These are phyloP conservation scores for Strix aluco DNA, from an alignment of 2,113 vertebrate genomes.

Conservation along the genomic window DNA sequence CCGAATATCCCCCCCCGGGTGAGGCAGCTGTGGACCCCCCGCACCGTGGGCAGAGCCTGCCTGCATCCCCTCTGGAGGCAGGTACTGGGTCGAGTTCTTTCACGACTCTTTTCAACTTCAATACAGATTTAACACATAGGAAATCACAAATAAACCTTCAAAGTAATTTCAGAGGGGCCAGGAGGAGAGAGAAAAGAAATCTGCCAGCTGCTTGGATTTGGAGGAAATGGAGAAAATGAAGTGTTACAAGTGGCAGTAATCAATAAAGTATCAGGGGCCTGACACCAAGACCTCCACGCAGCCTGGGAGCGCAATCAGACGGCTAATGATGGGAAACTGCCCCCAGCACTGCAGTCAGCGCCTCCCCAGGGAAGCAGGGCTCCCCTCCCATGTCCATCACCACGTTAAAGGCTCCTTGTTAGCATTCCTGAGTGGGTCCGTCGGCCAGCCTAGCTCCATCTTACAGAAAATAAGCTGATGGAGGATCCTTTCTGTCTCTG, in stretches of 20 bases:
- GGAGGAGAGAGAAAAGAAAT: not conserved
- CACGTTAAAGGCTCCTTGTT: not conserved
- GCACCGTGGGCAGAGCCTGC: not conserved
- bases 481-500: not conserved
- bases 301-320: slow-evolving; percentile 33
- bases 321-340: not conserved
- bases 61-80: not conserved
- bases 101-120: not conserved
- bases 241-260: slow-evolving; percentile 21
- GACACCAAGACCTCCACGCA: not conserved
- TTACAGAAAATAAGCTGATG: not conserved
- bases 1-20: fast-evolving
- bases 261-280: slow-evolving; percentile 61
- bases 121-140: not conserved
- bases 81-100: not conserved
- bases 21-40: not conserved
- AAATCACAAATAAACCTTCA: not conserved
- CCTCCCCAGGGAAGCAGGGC: not conserved
- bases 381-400: not conserved
- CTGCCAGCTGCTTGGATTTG: not conserved
- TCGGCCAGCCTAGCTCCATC: not conserved
- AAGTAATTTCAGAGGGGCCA: not conserved
- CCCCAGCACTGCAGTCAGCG: not conserved
- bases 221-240: slow-evolving; percentile 46
- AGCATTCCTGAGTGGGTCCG: not conserved